A percentile compares a stretch with the other conserved stretches of the same genome.
Conservation (phyloP, 2,888 invertebrate genomes). For the Caenorhabditis uteleia region DNA sequence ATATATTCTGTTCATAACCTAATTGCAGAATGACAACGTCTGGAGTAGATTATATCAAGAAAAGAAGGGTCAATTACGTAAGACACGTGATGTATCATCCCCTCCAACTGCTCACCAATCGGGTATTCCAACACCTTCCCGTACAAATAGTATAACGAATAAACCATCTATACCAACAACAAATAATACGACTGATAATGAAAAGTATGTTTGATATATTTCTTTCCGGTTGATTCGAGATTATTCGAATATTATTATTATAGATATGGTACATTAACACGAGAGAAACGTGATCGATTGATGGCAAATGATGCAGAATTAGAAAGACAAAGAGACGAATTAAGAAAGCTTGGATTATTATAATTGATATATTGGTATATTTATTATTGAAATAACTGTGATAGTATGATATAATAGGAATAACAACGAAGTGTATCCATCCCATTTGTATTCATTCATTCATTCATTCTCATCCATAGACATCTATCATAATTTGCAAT, state of each 20-base stretch:
- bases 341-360: constrained; percentile 51
- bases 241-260: not conserved
- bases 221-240: not conserved
- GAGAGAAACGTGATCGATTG: constrained; percentile 52
- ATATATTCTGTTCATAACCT: not conserved
- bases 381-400: no score
- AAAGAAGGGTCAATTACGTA: constrained; percentile 50
- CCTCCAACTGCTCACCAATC: constrained; percentile 30
- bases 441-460: no score
- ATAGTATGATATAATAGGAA: no score
- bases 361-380: constrained; percentile 22
- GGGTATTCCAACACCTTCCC: constrained; percentile 27
- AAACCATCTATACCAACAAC: constrained; percentile 1
- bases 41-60: constrained; percentile 57
- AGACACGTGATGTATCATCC: constrained; percentile 45
- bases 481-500: no score
- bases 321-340: constrained; percentile 52
- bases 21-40: constrained; percentile 41
- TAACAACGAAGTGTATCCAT: no score
- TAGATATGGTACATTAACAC: constrained; percentile 52
- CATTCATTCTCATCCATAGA: no score
- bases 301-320: constrained; percentile 53
- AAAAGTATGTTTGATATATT: constrained; percentile 3
- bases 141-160: constrained; percentile 2
- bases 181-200: constrained; percentile 15